Evolutionary conservation across 2,888 invertebrate genomes (phyloP), one percentile per base, ranked within the genome.

Genomic region (Noctua fimbriata): DNA sequence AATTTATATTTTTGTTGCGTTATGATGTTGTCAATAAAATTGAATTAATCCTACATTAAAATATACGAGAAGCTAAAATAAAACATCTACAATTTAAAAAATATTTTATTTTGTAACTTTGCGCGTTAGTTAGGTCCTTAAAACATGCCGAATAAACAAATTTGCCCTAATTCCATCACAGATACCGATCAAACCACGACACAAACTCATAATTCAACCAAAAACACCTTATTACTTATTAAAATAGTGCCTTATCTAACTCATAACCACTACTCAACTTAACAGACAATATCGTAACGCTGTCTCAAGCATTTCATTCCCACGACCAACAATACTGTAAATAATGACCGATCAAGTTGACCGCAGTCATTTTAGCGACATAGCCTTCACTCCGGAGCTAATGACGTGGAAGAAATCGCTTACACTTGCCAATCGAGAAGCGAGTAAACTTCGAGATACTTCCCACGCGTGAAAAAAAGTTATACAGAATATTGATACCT

Each of bases 351-450:
- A 88, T 84, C 67, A 73, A 84, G 76, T 81, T 86, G 86, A 89
- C 89, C 88, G 69, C 84, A 84, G 66, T 70, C 77, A 84, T 82
- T 85, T 82, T 77, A 83, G 86, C 75, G 76, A 83, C 77, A 83
- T 73, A 83, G 70, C 79, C 84, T 84, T 72, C 82, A 81, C 81
- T 88, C 71, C 21, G 47, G 65, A 88, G 58, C 69, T 85, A 89
- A 89, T 89, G 89, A 79, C 88, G 78, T 75, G 89, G 72, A 86
- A 79, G 75, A 84, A 82, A 86, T 89, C 83, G 77, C 78, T 75
- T 70, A 84, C 70, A 84, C 63, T 80, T 76, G 72, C 76, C 77
- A 82, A 77, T 85, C 71, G 67, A 66, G n/a, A 77, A 60, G 65
- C 76, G 69, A 55, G 74, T 63, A 49, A 36, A 70, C 24, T 76